Conservation (phyloP, 2,113 vertebrate species). For the Crypturellus undulatus region DNA sequence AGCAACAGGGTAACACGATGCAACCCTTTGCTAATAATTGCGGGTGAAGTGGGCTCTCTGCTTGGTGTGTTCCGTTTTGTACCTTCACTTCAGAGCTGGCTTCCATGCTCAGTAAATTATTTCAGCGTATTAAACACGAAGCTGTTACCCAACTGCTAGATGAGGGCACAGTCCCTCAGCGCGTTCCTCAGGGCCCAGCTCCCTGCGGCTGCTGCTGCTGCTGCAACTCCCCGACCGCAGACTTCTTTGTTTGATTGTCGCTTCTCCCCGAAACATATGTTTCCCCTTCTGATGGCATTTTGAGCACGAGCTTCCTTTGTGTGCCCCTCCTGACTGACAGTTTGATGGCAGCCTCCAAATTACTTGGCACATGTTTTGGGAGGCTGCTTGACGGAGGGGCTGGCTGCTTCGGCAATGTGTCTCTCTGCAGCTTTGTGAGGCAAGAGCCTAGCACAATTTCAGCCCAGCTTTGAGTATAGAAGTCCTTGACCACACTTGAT, state of each 20-base stretch:
- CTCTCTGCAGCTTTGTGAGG: neutral
- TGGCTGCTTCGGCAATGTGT: neutral
- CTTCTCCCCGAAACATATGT: constrained; percentile 51
- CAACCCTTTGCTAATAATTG: constrained; percentile 24
- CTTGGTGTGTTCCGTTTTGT: constrained; percentile 3
- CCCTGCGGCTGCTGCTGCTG: neutral
- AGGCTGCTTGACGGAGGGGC: constrained; percentile 9
- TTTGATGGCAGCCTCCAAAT: constrained; percentile 57
- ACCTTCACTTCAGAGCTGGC: constrained; percentile 25
- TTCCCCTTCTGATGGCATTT: constrained; percentile 4
- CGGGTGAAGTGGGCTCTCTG: constrained; percentile 24
- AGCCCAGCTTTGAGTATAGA: neutral
- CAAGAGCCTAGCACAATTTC: neutral
- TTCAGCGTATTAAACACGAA: constrained; percentile 36
- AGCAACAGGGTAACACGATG: neutral
- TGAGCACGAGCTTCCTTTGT: constrained; percentile 54
- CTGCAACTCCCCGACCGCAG: constrained; percentile 25
- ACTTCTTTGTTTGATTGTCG: constrained; percentile 56
- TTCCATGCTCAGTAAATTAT: constrained; percentile 4
- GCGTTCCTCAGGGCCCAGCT: neutral
- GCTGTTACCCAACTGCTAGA: constrained; percentile 17
- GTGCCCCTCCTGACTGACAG: constrained; percentile 32
- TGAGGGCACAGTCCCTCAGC: neutral
- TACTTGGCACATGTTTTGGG: neutral
- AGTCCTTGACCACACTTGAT: neutral